Evolutionary conservation across 2,888 invertebrate genomes (phyloP), one percentile per base, ranked within the genome.

Genomic region (Aethes cnicana): DNA sequence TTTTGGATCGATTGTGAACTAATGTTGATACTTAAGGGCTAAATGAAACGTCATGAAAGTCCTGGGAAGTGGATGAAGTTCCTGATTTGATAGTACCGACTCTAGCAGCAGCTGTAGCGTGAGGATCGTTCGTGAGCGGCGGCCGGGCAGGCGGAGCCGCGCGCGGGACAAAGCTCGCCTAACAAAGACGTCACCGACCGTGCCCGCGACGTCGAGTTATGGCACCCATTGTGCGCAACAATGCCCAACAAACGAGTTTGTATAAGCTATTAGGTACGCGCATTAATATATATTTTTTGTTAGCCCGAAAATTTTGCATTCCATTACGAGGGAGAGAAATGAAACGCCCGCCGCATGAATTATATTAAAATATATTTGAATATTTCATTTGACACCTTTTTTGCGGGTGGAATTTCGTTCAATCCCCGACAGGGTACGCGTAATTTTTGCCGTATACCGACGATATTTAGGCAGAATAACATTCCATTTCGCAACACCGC

Each of bases 301-400:
- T 84, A 84, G 80, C 85, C 87, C 82, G 85, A 88, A 88, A 88
- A 89, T 89, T 89, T 87, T 84, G 89, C 89, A 88, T 89, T 89
- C 89, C 89, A 88, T 89, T 89, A 89, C 87, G 82, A 81, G 89
- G 89, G 88, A 87, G 87, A 86, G 89, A 88, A 88, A 89, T 89
- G 88, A 87, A 89, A 89, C 86, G 87, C 88, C 86, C 86, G 89
- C 88, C 84, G 88, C 87, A 88, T 89, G 89, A 89, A 89, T 89
- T 89, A 89, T 89, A 89, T 89, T 89, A 89, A 88, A 89, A 89
- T 89, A 89, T 88, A 89, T 89, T 89, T 89, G 89, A 89, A 89
- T 89, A 89, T 89, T 89, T 89, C 89, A 89, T 89, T 89, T 89
- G 89, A 89, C 89, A 89, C 89, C 89, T 88, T 88, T 88, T 87